Evolutionary conservation across 2,888 invertebrate species (phyloP).

Genomic region (Heliconius charithonia): DNA sequence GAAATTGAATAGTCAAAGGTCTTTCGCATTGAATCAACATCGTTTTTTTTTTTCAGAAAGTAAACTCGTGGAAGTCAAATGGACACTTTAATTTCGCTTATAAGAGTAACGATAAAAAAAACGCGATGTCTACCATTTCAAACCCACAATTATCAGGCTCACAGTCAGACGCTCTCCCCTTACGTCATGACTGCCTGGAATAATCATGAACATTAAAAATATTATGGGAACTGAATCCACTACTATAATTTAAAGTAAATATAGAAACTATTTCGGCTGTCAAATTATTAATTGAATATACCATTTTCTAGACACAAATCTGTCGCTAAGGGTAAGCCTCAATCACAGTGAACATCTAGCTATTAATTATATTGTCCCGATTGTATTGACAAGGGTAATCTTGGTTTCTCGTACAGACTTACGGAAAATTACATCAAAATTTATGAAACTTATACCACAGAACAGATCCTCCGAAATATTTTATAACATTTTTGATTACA

Average conservation of each 20-base stretch:
- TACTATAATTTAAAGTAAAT: neutral
- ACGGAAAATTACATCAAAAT: neutral
- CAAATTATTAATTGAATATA: neutral
- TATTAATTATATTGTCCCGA: slow-evolving; percentile 24
- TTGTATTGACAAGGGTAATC: slow-evolving; percentile 29
- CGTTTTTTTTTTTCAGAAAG: neutral
- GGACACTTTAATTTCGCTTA: no score
- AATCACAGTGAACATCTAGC: neutral
- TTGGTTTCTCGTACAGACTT: neutral
- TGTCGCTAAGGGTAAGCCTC: neutral
- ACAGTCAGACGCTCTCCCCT: no score
- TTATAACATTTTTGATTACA: slow-evolving; percentile 29
- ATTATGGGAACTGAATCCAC: neutral
- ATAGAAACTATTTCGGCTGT: neutral
- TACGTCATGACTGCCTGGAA: no score
- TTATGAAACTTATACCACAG: neutral
- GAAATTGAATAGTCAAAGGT: slow-evolving; percentile 34
- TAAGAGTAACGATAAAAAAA: no score
- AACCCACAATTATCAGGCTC: no score
- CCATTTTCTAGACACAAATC: slow-evolving; percentile 14
- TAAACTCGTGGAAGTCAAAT: no score
- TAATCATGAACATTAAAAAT: no score
- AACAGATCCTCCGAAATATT: neutral
- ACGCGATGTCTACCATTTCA: no score
- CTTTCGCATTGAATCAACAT: slow-evolving; percentile 15